Base-by-base conservation (phyloP, 2,113 vertebrate species). In the Columbina picui region DNA sequence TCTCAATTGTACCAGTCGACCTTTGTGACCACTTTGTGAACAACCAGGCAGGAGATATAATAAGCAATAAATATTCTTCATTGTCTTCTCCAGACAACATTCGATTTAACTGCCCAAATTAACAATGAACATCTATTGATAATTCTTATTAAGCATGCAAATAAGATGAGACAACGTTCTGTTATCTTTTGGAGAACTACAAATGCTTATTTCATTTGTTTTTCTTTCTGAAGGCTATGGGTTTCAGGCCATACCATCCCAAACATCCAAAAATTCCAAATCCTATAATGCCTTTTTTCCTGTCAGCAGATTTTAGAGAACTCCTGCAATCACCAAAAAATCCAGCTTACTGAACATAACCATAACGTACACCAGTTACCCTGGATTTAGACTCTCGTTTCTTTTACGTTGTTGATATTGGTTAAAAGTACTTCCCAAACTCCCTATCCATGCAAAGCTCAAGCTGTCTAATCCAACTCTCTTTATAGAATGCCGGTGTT, bases 61-160 rank as follows among this genome's bases (percentile, higher is more conserved):
- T 8, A 77, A 64, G 26, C 21, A 84, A 27, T 43, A 91, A 84
- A 59, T 87, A 82, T n/a, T 55, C 34, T 25, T 71, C 69, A 70
- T 18, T 32, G 36, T 25, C 15, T 38, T 82, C 74, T 75, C 65
- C 65, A 88, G 78, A 84, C 4, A 63, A 26, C 14, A 57, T 77
- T 80, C 3, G 5, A 88, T 68, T 92, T 75, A 86, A 77, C 21
- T 43, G 68, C 27, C 19, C 22, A 87, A 90, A 82, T 75, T 69
- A 89, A 84, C n/a, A 84, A 36, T 3, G 19, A 93, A 68, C 53
- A 34, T 49, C 32, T 67, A 76, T 14, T 56, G 34, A 14, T 57
- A 87, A 49, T 79, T 82, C 65, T 63, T 63, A 78, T 6, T 34
- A 87, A 82, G 34, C 61, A 64, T 12, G 8, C 69, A 92, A 75